Percentiles rank a stretch among this genome's conserved stretches.
Evolutionary conservation across 2,888 invertebrate species (phyloP).

Genomic region (Apodemia mormo): DNA sequence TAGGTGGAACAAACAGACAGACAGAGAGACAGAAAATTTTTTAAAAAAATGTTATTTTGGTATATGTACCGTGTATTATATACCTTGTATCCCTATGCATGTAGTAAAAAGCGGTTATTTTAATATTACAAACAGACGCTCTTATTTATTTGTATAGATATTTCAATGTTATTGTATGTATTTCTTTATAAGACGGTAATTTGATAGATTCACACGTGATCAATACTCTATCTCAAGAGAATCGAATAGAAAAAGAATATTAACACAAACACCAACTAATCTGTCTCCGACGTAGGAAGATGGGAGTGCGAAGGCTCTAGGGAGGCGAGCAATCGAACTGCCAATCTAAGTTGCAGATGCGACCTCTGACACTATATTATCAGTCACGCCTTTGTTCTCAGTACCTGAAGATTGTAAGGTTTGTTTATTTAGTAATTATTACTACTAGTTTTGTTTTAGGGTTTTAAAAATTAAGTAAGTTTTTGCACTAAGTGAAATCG

Average conservation of each 20-base stretch:
- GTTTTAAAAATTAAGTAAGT: no score
- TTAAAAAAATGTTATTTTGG: no score
- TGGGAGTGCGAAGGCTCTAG: slow-evolving; percentile 41
- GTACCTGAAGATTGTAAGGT: neutral
- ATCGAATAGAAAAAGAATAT: slow-evolving; percentile 35
- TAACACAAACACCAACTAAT: slow-evolving; percentile 50
- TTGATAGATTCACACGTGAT: slow-evolving; percentile 24
- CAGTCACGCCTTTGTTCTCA: slow-evolving; percentile 41
- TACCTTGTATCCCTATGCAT: no score
- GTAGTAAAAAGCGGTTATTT: no score
- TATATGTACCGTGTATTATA: no score
- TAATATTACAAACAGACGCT: no score
- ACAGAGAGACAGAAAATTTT: no score
- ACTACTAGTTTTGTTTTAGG: no score
- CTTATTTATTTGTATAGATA: no score
- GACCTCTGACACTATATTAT: slow-evolving; percentile 56
- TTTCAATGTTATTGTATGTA: no score
- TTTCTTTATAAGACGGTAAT: neutral
- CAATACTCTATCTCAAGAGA: slow-evolving; percentile 31
- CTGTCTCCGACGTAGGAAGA: slow-evolving; percentile 50
- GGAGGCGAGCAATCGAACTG: slow-evolving; percentile 35
- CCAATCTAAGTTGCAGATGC: slow-evolving; percentile 77
- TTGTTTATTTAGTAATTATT: neutral
- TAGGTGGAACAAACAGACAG: no score
- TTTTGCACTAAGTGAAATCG: no score